Evolutionary conservation across 2,113 vertebrate species (phyloP), one percentile per base, ranked within the genome.

Genomic region (Xenopus tropicalis): DNA sequence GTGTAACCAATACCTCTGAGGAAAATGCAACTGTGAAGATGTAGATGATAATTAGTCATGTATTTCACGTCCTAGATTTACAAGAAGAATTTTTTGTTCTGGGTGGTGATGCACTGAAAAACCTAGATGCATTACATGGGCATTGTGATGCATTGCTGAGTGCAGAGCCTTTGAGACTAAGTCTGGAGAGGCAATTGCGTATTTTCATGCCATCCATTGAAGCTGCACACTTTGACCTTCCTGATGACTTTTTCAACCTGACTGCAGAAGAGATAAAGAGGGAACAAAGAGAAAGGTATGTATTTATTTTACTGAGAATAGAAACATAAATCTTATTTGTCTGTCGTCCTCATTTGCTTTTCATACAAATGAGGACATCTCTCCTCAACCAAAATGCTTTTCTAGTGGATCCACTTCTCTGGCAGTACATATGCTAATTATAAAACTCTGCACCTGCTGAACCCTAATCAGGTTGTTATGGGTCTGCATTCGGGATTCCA

Each of bases 181-280:
- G 76, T 71, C 88, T 99, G 82, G 88, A 95, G 69, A 86, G 95
- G 1, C 95, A 95, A 86, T 83, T 79, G 7, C 84, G 90, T 0
- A 51, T 92, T 0, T 98, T 95, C 80, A 85, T 72, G 54, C 84
- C 93, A 0, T 96, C 96, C 0, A 64, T 89, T 0, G 81, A 91
- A 12, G 95, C 94, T 11, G 86, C 92, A 0, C 87, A 75, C 37
- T 99, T 98, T 0, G 89, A 98, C 80, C 89, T 98, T 74, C 95
- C 96, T 0, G 46, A 57, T 0, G 96, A 98, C 44, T 99, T 99
- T 80, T 99, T 96, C 86, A 96, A 75, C 81, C 90, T 98, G 52
- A 91, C 88, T 0, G 84, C 87, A 0, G 95, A 98, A 56, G 97
- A 99, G 86, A 81, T 97, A 1, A 92, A 88, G 54, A 86, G 82